Evolutionary conservation across 2,797 vertebrate genomes (phyloP).

Genomic region (Amblyopsis hoosieri): DNA sequence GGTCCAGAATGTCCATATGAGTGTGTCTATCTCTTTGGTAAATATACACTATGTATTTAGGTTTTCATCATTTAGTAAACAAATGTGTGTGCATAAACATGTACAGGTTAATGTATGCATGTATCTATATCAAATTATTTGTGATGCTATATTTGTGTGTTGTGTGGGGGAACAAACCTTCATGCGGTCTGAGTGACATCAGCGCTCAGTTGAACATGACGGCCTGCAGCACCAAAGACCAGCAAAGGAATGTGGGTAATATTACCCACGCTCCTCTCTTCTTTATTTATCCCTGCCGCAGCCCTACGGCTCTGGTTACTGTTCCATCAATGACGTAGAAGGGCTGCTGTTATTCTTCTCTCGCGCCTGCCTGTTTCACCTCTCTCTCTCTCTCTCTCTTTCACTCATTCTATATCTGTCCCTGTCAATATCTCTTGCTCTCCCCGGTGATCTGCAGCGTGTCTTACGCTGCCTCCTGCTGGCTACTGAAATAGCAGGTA

Average conservation of each 20-base stretch:
- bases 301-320: constrained; percentile 45
- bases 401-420: neutral
- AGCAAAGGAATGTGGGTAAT: constrained; percentile 48
- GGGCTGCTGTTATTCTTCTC: constrained; percentile 26
- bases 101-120: neutral
- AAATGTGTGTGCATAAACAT: too few species aligned
- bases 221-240: constrained; percentile 42
- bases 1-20: neutral
- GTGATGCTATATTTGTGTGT: too few species aligned
- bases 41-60: too few species aligned
- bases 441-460: neutral
- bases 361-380: neutral
- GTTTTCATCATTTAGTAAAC: too few species aligned
- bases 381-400: neutral
- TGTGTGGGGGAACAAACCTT: constrained; percentile 1
- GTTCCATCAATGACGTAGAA: constrained; percentile 46
- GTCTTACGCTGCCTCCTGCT: too few species aligned
- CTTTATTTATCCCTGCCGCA: constrained; percentile 61
- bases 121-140: neutral
- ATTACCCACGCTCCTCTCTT: constrained; percentile 47
- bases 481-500: too few species aligned
- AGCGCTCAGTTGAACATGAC: constrained; percentile 48
- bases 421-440: neutral
- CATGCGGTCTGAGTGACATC: constrained; percentile 59
- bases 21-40: constrained; percentile 1